Percentiles rank a stretch among this genome's conserved stretches.
phyloP scores from a whole-genome alignment of 2,888 invertebrate genomes.

The Nymphalis polychloros region DNA sequence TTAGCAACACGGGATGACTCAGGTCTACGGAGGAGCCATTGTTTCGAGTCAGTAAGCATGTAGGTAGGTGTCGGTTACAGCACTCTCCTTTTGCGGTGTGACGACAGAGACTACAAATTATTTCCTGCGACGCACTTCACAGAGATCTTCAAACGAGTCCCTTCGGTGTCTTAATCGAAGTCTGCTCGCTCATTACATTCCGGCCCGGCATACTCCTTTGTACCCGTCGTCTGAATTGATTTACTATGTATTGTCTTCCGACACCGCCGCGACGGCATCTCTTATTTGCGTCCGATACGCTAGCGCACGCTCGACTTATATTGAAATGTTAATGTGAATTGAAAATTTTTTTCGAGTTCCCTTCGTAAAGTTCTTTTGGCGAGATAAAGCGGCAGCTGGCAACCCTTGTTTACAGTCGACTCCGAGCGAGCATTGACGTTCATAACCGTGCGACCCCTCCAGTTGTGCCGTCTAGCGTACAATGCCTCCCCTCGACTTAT shows the following conservation, averaged over 20 bases:
- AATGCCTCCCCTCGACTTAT: conserved; percentile 56
- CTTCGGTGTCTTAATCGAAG: conserved; percentile 62
- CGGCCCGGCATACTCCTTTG: conserved; percentile 54
- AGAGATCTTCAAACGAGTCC: conserved; percentile 59
- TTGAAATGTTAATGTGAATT: conserved; percentile 61
- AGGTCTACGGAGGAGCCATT: conserved; percentile 46
- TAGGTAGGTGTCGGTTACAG: conserved; percentile 55
- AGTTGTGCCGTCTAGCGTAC: conserved; percentile 41
- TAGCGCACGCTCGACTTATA: conserved; percentile 50
- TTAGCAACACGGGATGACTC: conserved; percentile 43
- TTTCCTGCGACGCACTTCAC: conserved; percentile 52
- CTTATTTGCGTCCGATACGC: conserved; percentile 54
- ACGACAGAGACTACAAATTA: conserved; percentile 66
- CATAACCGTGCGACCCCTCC: conserved; percentile 51
- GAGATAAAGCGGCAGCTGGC: conserved; percentile 71
- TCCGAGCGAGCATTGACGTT: conserved; percentile 52
- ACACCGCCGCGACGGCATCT: conserved; percentile 44
- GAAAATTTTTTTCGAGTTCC: conserved; percentile 53
- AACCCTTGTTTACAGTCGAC: conserved; percentile 64
- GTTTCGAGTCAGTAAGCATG: conserved; percentile 63
- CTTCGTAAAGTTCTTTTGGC: conserved; percentile 53
- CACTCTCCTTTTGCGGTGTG: conserved; percentile 60
- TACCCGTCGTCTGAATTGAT: conserved; percentile 67
- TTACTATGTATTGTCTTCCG: conserved; percentile 67
- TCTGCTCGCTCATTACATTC: conserved; percentile 47